These are phyloP conservation scores for Galbula dea DNA, from an alignment of 2,113 vertebrate genomes.

Conservation along the genomic window DNA sequence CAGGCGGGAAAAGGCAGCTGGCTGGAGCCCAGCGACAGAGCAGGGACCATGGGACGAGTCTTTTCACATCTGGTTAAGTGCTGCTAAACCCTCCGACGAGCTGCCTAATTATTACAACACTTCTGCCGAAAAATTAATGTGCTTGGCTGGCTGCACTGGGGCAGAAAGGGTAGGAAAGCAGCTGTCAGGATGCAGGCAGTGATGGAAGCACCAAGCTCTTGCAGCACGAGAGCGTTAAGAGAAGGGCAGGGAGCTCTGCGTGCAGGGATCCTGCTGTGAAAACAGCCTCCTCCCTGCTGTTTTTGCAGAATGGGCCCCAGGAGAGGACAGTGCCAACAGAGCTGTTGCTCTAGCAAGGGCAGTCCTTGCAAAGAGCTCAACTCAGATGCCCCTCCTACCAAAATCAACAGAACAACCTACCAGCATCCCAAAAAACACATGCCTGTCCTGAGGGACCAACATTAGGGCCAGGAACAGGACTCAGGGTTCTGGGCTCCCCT, in stretches of 20 bases:
- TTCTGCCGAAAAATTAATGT: conserved; percentile 88
- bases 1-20: conserved; percentile 68
- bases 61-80: conserved; percentile 97
- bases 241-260: conserved; percentile 2
- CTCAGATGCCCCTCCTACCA: not conserved
- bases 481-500: not conserved
- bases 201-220: not conserved
- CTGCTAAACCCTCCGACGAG: conserved; percentile 76
- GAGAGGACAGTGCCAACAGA: not conserved
- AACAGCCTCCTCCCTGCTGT: not conserved
- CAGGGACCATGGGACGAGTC: conserved; percentile 76
- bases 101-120: conserved; percentile 90
- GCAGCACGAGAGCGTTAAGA: not conserved
- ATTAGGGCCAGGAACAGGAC: not conserved
- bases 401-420: not conserved
- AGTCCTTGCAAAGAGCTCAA: not conserved
- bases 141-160: conserved; percentile 75
- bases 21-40: conserved; percentile 63
- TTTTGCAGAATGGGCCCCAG: not conserved
- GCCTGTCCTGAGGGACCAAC: not conserved
- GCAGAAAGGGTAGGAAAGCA: conserved; percentile 43
- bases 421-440: not conserved
- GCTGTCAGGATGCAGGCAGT: conserved; percentile 7
- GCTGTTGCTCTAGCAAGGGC: not conserved
- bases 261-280: not conserved